Evolutionary conservation across 2,797 vertebrate genomes (phyloP), one percentile per base, ranked within the genome.

Genomic region (Molossus molossus): DNA sequence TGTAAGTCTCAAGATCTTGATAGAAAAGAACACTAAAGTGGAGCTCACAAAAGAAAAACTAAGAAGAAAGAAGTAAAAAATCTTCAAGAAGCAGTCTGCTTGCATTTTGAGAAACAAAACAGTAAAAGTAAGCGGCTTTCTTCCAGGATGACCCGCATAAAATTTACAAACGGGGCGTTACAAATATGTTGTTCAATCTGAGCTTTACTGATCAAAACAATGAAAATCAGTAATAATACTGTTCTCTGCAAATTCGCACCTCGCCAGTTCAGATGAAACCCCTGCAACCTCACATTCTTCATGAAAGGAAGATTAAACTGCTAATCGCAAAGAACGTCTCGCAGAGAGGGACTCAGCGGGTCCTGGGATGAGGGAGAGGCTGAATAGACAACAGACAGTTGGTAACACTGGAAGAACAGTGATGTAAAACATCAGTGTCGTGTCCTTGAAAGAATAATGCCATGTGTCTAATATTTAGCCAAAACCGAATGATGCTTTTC

Each of bases 1-100:
- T 67, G 9, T 60, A 81, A 73, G 11, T 92, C 93, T 75, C 15
- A 81, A 85, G 67, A 84, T 45, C 79, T 73, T 84, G 64, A 73
- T 73, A 94, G 79, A 76, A 85, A 82, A 84, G 25, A 83, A 72
- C 21, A 80, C 33, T 17, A 15, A 60, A 55, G 40, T 50, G 27
- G 33, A 64, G 4, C 40, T 79, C 50, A 62, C n/a, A 37, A 62
- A 90, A 69, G 53, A n/a, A 57, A 77, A 90, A 40, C 45, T 50
- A 15, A 84, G 67, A 80, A 60, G 50, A 29, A 55, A 72, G 64
- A 87, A 14, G 20, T 33, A n/a, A 77, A 72, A 67, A 69, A 37
- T 67, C n/a, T 75, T 80, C 33, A 53, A 60, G 85, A 85, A 48
- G 45, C 6, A 8, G 3, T 75, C 33, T 29, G 50, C 80, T 55